Evolutionary conservation across 2,113 vertebrate genomes (phyloP).

Genomic region (Hemiprocne comata): DNA sequence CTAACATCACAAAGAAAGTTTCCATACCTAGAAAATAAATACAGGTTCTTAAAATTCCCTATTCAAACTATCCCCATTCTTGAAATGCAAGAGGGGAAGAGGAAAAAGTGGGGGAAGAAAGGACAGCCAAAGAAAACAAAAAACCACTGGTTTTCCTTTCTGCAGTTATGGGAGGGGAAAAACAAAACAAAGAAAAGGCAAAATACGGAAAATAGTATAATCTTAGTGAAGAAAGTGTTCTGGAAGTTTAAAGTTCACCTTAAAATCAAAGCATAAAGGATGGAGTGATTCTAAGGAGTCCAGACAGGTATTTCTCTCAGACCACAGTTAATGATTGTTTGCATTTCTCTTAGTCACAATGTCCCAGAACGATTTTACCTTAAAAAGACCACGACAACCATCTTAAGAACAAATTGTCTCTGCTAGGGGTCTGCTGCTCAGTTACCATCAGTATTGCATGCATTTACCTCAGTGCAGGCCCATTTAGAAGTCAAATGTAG

Average conservation of each 20-base stretch:
- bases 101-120: neutral
- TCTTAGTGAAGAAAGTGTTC: neutral
- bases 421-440: neutral
- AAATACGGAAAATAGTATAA: neutral
- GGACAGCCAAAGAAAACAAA: neutral
- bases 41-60: neutral
- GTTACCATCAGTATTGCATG: neutral
- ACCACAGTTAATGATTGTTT: neutral
- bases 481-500: neutral
- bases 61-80: neutral
- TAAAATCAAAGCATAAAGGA: neutral
- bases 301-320: neutral
- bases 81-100: neutral
- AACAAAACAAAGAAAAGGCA: neutral
- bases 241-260: neutral
- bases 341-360: neutral
- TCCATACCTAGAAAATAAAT: neutral
- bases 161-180: neutral
- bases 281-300: neutral
- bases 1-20: neutral
- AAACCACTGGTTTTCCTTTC: neutral
- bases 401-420: neutral
- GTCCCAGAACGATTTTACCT: neutral
- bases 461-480: neutral
- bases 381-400: neutral